Evolutionary conservation across 2,797 vertebrate species (phyloP), one percentile per base, ranked within the genome.

Genomic region (Diglossa cyanea): DNA sequence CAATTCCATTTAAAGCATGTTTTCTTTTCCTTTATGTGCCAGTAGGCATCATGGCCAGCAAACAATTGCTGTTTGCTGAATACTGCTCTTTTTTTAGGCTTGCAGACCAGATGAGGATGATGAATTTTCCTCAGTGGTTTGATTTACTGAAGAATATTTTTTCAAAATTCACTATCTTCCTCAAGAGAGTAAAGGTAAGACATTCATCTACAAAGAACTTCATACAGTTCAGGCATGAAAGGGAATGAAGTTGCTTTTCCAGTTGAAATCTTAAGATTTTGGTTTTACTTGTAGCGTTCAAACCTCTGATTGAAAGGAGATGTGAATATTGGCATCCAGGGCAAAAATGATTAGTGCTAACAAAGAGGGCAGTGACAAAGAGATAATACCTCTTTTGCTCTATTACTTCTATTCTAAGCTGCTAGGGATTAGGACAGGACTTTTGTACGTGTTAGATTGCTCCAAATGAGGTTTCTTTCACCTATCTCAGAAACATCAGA

Each of bases 121-220:
- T 99, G 99, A 99, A 98, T 86, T 99, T 99, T 94, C 98, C 96
- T 72, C 98, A 98, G 73, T 98, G 98, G 98, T 98, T 98, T 78
- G 98, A 99, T 94, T 97, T 99, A 75, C 98, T 99, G 94, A 97
- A 98, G 93, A 98, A 94, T 88, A 97, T 99, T 96, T 99, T 99
- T 96, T 98, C 98, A 55, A 98, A 98, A 96, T 99, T 99, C 97
- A 98, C 98, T 19, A 95, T 98, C 94, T 99, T 99, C 95, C 98
- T 99, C 89, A 98, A 98, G 93, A 98, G 98, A 97, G 98, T 99
- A 97, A 99, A 99, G 98, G 99, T 99, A 97, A 97, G 96, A n/a
- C 39, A 26, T 79, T 15, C 4, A 58, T 82, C 88, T 93, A 7
- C 31, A 6, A 26, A 72, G 65, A 60, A 30, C 33, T 86, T 61